Evolutionary conservation across 2,113 vertebrate genomes (phyloP).

Genomic region (Seriola rivoliana): DNA sequence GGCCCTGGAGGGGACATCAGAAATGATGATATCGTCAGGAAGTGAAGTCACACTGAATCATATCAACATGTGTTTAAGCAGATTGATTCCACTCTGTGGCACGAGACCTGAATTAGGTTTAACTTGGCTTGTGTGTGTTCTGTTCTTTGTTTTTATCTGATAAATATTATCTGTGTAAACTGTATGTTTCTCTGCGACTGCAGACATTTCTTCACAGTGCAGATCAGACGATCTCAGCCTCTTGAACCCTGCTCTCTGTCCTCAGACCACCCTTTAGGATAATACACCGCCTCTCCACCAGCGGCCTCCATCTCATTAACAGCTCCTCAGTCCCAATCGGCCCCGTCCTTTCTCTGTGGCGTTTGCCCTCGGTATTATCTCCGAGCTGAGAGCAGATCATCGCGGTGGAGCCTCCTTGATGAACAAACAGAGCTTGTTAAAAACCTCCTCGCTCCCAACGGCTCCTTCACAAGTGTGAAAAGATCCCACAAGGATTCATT

Average conservation of each 20-base stretch:
- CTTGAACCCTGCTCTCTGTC: slow-evolving; percentile 3
- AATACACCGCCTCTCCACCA: neutral
- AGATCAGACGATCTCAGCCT: neutral
- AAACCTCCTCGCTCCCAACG: slow-evolving; percentile 40
- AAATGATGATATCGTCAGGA: too few species aligned
- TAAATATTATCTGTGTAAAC: neutral
- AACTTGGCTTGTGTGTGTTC: too few species aligned
- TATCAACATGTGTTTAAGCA: too few species aligned
- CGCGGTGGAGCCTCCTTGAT: slow-evolving; percentile 53
- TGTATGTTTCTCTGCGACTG: neutral
- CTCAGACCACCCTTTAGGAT: slow-evolving; percentile 24
- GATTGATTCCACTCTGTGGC: too few species aligned
- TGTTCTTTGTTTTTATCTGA: neutral
- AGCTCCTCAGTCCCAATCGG: slow-evolving; percentile 25
- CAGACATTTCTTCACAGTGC: neutral
- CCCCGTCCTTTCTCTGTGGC: slow-evolving; percentile 33
- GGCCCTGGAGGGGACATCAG: too few species aligned
- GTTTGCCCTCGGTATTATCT: slow-evolving; percentile 65
- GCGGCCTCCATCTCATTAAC: slow-evolving; percentile 46
- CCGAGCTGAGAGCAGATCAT: slow-evolving; percentile 71
- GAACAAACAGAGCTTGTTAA: slow-evolving; percentile 76
- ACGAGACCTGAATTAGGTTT: too few species aligned
- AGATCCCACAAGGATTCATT: slow-evolving; percentile 74
- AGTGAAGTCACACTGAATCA: too few species aligned
- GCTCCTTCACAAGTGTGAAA: slow-evolving; percentile 52